Evolutionary conservation across 2,113 vertebrate genomes (phyloP).

Genomic region (Psammodynastes pulverulentus): DNA sequence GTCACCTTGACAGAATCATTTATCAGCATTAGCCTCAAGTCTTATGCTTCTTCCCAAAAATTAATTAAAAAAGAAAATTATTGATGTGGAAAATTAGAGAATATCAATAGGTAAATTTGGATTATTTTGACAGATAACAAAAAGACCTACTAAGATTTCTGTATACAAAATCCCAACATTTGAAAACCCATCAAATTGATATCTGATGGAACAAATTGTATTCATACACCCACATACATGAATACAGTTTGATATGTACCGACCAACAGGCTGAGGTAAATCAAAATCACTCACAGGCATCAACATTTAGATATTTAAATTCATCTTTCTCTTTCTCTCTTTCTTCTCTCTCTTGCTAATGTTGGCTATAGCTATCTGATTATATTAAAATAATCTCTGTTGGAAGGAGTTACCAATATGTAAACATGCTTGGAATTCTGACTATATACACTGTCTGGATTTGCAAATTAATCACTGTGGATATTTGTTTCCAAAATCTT

Average conservation of each 20-base stretch:
- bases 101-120: conserved; percentile 51
- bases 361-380: conserved; percentile 16
- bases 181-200: conserved; percentile 19
- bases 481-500: conserved; percentile 9
- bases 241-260: conserved; percentile 40
- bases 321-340: conserved; percentile 43
- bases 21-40: background rate
- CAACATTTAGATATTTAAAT: conserved; percentile 10
- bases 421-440: conserved; percentile 10
- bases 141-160: conserved; percentile 61
- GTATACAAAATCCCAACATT: conserved; percentile 29
- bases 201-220: conserved; percentile 22
- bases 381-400: conserved; percentile 38
- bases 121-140: conserved; percentile 66
- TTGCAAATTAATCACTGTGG: background rate
- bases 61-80: background rate
- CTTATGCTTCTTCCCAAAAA: background rate
- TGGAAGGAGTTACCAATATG: background rate
- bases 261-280: conserved; percentile 44
- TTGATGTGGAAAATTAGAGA: conserved; percentile 1
- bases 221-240: conserved; percentile 13
- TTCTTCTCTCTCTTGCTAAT: background rate
- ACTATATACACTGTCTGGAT: background rate
- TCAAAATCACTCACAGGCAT: conserved; percentile 16
- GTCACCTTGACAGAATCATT: background rate